Evolutionary conservation across 1,140 invertebrate species (phyloP).

Genomic region (Drosophila asahinai): DNA sequence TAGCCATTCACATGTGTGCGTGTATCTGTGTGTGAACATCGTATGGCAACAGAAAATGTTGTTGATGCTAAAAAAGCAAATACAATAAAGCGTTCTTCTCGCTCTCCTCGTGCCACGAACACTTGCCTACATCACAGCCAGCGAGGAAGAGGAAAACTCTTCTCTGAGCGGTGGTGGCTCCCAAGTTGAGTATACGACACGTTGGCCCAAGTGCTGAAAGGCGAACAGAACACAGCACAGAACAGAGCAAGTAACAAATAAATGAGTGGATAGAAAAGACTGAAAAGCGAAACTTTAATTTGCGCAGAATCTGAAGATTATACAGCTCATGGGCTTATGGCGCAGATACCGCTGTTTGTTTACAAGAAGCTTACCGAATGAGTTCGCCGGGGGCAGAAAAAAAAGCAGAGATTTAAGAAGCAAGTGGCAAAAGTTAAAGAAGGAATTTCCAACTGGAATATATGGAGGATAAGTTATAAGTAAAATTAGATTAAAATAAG

Average conservation of each 20-base stretch:
- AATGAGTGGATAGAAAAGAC: constrained; percentile 11
- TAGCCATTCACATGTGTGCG: constrained; percentile 16
- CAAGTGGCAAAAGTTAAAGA: constrained; percentile 5
- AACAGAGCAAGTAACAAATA: constrained; percentile 12
- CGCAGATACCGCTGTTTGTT: constrained; percentile 33
- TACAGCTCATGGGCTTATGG: constrained; percentile 34
- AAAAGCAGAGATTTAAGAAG: background rate
- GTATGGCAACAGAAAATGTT: constrained; percentile 68
- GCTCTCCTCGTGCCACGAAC: constrained; percentile 39
- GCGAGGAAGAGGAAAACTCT: constrained; percentile 47
- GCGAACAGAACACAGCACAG: constrained; percentile 14
- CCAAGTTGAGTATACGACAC: constrained; percentile 66
- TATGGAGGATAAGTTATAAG: background rate
- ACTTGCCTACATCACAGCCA: constrained; percentile 29
- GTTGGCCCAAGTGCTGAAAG: constrained; percentile 41
- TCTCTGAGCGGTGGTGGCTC: constrained; percentile 57
- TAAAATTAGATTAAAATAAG: background rate
- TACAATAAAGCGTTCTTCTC: constrained; percentile 65
- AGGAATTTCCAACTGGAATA: background rate
- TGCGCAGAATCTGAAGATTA: constrained; percentile 39
- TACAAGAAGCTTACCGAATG: constrained; percentile 35
- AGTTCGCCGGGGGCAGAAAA: background rate
- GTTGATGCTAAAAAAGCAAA: constrained; percentile 75
- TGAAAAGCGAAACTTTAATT: constrained; percentile 42
- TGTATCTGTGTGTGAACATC: constrained; percentile 42